These are phyloP conservation scores for Gymnorhina tibicen DNA, from an alignment of 2,113 vertebrate species.

Conservation along the genomic window DNA sequence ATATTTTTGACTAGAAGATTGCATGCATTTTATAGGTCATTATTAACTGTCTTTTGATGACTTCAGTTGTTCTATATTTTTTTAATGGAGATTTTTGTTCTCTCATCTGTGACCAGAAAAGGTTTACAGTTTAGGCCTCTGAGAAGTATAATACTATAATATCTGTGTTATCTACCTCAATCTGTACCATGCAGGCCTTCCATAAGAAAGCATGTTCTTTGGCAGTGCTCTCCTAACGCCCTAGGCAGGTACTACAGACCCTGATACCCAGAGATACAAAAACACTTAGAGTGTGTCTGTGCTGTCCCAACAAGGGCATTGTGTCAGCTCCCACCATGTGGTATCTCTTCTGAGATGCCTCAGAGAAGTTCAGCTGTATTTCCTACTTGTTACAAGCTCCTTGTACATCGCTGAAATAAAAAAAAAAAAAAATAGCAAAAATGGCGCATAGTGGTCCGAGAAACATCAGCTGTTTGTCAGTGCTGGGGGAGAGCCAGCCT, in stretches of 20 bases:
- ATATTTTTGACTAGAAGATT: conserved; percentile 42
- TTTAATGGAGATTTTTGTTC: neutral
- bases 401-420: neutral
- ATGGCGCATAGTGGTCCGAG: fast-evolving
- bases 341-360: neutral
- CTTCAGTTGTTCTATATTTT: neutral
- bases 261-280: neutral
- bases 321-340: neutral
- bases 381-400: neutral
- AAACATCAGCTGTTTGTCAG: neutral
- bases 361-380: neutral
- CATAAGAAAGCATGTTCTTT: neutral
- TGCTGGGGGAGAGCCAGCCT: fast-evolving
- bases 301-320: neutral
- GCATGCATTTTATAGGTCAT: conserved; percentile 27
- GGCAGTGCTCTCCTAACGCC: neutral
- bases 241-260: neutral
- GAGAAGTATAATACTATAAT: neutral
- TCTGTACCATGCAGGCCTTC: neutral
- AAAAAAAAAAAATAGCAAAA: too few species aligned
- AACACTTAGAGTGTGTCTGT: neutral
- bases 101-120: neutral
- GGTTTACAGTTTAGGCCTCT: neutral
- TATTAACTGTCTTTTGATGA: conserved; percentile 53
- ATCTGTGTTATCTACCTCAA: neutral